These are phyloP conservation scores for Lypha dubia DNA, from an alignment of 2,888 invertebrate genomes.

Conservation along the genomic window DNA sequence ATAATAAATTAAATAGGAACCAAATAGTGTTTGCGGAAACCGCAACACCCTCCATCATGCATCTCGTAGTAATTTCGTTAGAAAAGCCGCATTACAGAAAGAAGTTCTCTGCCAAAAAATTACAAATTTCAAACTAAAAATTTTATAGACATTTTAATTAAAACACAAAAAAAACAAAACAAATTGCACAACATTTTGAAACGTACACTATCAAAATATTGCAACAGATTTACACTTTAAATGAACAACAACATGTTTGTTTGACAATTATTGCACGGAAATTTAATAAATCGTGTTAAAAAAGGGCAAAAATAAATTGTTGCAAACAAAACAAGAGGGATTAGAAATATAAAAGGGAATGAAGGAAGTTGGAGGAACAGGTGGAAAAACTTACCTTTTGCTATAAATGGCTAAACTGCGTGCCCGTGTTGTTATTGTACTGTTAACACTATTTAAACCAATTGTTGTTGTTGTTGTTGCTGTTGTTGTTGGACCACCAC, in stretches of 20 bases:
- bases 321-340: not conserved
- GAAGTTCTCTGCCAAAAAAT: not conserved
- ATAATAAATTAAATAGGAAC: not conserved
- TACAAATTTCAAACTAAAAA: not conserved
- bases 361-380: not conserved
- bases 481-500: conserved; percentile 72
- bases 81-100: not conserved
- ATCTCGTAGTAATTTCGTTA: not conserved
- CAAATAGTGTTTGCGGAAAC: not conserved
- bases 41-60: not conserved
- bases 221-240: not conserved
- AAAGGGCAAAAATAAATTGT: not conserved
- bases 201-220: conserved; percentile 1
- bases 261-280: not conserved
- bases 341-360: not conserved
- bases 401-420: conserved; percentile 83
- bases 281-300: not conserved
- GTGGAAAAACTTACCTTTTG: conserved; percentile 81
- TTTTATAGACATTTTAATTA: not conserved
- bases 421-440: conserved; percentile 78
- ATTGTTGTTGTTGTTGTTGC: conserved; percentile 61
- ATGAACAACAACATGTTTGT: conserved; percentile 17
- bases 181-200: not conserved
- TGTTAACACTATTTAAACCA: conserved; percentile 62
- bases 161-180: not conserved